Base-by-base conservation (phyloP, 2,113 vertebrate species). In the Pitta sordida region DNA sequence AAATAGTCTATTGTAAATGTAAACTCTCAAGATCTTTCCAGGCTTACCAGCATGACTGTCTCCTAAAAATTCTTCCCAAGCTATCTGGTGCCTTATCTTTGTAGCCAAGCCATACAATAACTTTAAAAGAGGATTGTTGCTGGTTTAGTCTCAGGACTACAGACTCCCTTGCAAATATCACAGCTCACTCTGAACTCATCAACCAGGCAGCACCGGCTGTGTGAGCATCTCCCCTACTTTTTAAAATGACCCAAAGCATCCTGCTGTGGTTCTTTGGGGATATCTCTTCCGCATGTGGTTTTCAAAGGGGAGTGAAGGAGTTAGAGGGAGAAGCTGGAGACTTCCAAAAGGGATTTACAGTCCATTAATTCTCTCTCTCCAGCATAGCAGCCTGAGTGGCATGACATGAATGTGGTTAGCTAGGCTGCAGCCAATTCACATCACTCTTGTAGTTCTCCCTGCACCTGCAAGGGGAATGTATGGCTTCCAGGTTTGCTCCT, bases 31-130 rank as follows among this genome's bases (percentile, higher is more conserved):
- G 86, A 95, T 95, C 77, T 65, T 96, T 88, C 63, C 83, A 94
- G 87, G 84, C 86, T 94, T 88, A 95, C 93, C 69, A 96, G 69
- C 74, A 75, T 15, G 82, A 94, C 63, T 52, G 7, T 88, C 94
- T 96, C 93, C 96, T 96, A 97, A 96, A 97, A 97, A 95, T 93
- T 96, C 95, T 96, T 97, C 87, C 69, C 83, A 96, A 96, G 88
- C 95, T 94, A 95, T 93, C 96, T 97, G 96, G 95, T 93, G 83
- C 58, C 96, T 91, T 94, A 93, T 97, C 93, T 96, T 94, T 92
- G 86, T 76, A 87, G 95, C 88, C 96, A 97, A 95, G 65, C 70
- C 63, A 88, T 83, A 96, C 93, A 94, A 10, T 82, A 94, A 96
- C 95, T 97, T 97, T 95, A 75, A 85, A 92, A 90, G 84, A 90